Percentiles rank a stretch among this genome's conserved stretches.
Conservation (phyloP, 1,140 invertebrate genomes). For the Zaprionus gabonicus region DNA sequence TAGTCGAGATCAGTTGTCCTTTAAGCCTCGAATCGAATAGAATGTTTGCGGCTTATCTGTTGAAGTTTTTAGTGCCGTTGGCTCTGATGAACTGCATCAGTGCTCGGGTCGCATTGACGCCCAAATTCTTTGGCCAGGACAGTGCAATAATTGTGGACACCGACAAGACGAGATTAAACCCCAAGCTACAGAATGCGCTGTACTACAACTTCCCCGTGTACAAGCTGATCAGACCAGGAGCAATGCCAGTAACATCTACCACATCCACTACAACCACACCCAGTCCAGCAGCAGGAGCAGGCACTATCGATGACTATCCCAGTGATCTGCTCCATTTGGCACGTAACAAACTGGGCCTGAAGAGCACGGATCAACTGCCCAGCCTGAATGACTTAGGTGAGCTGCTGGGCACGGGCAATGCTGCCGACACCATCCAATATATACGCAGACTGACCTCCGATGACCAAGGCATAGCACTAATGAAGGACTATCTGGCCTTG, state of each 20-base stretch:
- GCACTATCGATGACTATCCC: constrained; percentile 54
- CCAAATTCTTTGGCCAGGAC: constrained; percentile 68
- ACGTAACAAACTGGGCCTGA: constrained; percentile 65
- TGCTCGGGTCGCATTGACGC: constrained; percentile 26
- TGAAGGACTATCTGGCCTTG: constrained; percentile 72
- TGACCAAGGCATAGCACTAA: constrained; percentile 64
- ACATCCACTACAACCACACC: constrained; percentile 33
- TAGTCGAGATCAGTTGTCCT: constrained; percentile 54
- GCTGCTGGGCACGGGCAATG: constrained; percentile 65
- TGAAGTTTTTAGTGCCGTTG: constrained; percentile 41
- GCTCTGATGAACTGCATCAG: constrained; percentile 54
- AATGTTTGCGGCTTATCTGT: constrained; percentile 40
- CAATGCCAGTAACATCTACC: constrained; percentile 23
- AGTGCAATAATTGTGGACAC: constrained; percentile 64
- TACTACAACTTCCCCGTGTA: constrained; percentile 73
- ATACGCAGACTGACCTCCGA: constrained; percentile 59
- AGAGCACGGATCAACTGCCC: constrained; percentile 60
- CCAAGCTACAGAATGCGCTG: constrained; percentile 58
- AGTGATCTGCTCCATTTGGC: constrained; percentile 70
- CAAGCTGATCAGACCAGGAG: constrained; percentile 46
- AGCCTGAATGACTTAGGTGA: constrained; percentile 64
- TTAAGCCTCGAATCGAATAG: constrained; percentile 44
- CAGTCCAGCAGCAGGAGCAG: constrained; percentile 32
- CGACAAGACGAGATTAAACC: constrained; percentile 40
- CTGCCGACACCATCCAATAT: constrained; percentile 71